phyloP scores from a whole-genome alignment of 2,888 invertebrate species.

The Amblyjoppa proteus region DNA sequence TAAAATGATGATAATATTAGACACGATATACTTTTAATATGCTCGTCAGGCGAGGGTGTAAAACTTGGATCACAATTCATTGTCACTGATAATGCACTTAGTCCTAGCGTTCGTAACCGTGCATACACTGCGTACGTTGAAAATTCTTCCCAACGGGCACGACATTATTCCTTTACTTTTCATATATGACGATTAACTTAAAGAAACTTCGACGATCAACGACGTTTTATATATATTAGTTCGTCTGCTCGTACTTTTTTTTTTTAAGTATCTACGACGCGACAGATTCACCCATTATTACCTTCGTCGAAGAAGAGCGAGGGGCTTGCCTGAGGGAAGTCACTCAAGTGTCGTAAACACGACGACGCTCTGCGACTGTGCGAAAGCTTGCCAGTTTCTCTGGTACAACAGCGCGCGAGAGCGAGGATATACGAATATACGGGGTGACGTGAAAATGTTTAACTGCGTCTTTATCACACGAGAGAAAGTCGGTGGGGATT shows the following conservation, averaged over 20 bases:
- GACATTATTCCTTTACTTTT: slow-evolving; percentile 49
- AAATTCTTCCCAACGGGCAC: slow-evolving; percentile 46
- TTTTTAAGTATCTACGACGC: slow-evolving; percentile 40
- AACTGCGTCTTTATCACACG: neutral
- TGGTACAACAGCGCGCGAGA: slow-evolving; percentile 1
- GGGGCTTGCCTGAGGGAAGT: neutral
- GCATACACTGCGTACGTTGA: slow-evolving; percentile 72
- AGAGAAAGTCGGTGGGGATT: neutral
- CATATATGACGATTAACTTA: slow-evolving; percentile 3
- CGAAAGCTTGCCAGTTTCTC: slow-evolving; percentile 24
- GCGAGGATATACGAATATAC: slow-evolving; percentile 2
- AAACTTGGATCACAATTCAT: slow-evolving; percentile 82
- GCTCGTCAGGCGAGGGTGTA: slow-evolving; percentile 32
- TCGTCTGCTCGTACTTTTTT: neutral
- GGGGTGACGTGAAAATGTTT: slow-evolving; percentile 6
- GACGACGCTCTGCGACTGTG: slow-evolving; percentile 59
- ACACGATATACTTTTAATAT: neutral
- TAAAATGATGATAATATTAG: slow-evolving; percentile 1
- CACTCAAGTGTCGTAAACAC: slow-evolving; percentile 15
- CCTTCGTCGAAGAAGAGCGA: neutral
- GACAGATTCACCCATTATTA: slow-evolving; percentile 49
- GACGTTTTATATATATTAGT: neutral
- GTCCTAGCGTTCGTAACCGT: slow-evolving; percentile 78
- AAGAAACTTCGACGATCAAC: slow-evolving; percentile 9
- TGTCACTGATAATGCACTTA: slow-evolving; percentile 80